phyloP scores from a whole-genome alignment of 2,888 invertebrate species.

The Bugula neritina region DNA sequence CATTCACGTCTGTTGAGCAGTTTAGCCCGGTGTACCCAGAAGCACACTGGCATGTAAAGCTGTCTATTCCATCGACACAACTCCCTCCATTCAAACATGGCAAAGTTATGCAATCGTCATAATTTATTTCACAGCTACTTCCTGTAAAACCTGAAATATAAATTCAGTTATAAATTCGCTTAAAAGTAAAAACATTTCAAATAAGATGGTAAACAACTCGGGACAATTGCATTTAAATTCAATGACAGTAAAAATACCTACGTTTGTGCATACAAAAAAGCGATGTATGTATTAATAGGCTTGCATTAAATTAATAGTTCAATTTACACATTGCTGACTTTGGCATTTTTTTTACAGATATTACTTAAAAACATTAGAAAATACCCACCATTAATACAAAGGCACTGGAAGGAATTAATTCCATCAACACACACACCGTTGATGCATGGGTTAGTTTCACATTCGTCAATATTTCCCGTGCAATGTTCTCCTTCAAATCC shows the following conservation, averaged over 20 bases:
- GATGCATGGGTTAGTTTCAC: constrained; percentile 4
- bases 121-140: background rate
- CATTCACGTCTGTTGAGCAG: constrained; percentile 30
- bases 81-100: background rate
- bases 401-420: constrained; percentile 6
- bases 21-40: constrained; percentile 26
- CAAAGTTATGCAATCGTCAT: background rate
- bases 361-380: no score
- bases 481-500: constrained; percentile 21
- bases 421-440: constrained; percentile 3
- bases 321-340: no score
- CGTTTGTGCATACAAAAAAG: no score
- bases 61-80: constrained; percentile 15
- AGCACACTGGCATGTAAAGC: background rate
- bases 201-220: no score
- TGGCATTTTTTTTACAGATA: no score
- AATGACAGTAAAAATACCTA: no score
- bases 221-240: no score
- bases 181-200: no score
- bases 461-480: background rate
- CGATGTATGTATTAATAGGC: no score
- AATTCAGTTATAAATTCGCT: no score
- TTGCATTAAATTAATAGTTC: no score
- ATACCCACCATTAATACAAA: background rate
- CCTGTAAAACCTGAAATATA: background rate